A percentile compares a stretch with the other conserved stretches of the same genome.
Evolutionary conservation across 2,888 invertebrate species (phyloP).

Genomic region (Nephrocerus scutellatus): DNA sequence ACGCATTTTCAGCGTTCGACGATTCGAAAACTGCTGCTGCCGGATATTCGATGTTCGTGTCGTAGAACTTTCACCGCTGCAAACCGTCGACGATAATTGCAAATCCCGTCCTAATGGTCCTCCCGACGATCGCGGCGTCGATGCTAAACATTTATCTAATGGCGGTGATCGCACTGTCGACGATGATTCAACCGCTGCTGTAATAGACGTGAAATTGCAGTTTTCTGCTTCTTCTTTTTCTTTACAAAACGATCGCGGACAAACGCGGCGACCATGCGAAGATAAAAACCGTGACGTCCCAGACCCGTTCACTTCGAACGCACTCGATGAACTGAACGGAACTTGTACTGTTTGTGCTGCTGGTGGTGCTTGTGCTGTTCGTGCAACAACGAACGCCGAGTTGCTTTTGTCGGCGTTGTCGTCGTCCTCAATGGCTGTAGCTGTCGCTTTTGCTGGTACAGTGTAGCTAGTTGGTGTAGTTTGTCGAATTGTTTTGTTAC

Average conservation of each 20-base stretch:
- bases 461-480: constrained; percentile 9
- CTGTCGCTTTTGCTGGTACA: constrained; percentile 11
- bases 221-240: no score
- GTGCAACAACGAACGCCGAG: background rate
- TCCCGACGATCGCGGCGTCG: background rate
- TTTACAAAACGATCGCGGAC: background rate
- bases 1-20: constrained; percentile 34
- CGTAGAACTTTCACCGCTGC: constrained; percentile 3
- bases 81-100: background rate
- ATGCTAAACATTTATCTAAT: background rate
- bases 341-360: constrained; percentile 11
- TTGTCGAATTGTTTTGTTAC: constrained; percentile 6
- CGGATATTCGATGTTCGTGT: constrained; percentile 6
- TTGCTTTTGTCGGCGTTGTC: background rate
- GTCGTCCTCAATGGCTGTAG: constrained; percentile 5
- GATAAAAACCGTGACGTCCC: constrained; percentile 16
- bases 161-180: constrained; percentile 15
- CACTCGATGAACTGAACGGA: constrained; percentile 40
- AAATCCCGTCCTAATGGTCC: background rate
- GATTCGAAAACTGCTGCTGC: constrained; percentile 6
- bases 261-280: constrained; percentile 8
- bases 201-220: no score
- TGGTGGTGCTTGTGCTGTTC: constrained; percentile 9
- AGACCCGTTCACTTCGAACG: constrained; percentile 34
- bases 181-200: constrained; percentile 16